Conservation (phyloP, 2,888 invertebrate genomes). For the Conus canariensis region DNA sequence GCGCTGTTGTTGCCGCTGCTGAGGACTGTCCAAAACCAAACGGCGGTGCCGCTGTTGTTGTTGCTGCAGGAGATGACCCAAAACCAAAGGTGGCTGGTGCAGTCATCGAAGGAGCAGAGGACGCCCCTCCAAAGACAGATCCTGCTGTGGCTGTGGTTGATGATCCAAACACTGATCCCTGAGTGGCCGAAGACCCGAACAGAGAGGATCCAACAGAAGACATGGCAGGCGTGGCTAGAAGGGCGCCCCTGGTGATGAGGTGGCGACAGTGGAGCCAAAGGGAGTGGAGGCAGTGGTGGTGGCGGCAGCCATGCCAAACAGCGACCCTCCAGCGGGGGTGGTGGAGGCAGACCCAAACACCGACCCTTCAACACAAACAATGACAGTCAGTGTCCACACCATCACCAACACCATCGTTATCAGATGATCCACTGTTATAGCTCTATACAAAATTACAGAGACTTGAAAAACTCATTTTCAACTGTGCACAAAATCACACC, state of each 20-base stretch:
- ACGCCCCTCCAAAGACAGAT: conserved; percentile 48
- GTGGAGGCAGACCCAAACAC: conserved; percentile 33
- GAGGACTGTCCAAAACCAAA: conserved; percentile 27
- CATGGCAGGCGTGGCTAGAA: background rate
- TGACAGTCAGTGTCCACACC: too few relatives aligned
- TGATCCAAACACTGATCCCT: conserved; percentile 44
- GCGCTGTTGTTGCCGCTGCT: background rate
- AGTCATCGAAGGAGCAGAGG: conserved; percentile 13
- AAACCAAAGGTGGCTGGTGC: background rate
- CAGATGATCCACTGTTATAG: too few relatives aligned
- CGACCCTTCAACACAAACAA: background rate
- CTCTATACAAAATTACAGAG: too few relatives aligned
- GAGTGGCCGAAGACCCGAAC: conserved; percentile 47
- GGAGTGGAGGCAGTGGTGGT: background rate
- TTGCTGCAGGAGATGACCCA: conserved; percentile 26
- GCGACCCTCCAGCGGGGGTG: background rate
- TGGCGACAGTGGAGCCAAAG: conserved; percentile 28
- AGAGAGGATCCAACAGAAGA: conserved; percentile 43
- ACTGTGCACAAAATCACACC: too few relatives aligned
- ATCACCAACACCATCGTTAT: too few relatives aligned
- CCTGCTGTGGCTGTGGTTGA: conserved; percentile 35
- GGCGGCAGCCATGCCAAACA: conserved; percentile 19
- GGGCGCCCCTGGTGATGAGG: background rate
- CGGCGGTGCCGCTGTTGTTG: background rate
- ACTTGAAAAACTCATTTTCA: too few relatives aligned